Percentiles rank a stretch among this genome's conserved stretches.
These are phyloP conservation scores for Crotalus horridus DNA, from an alignment of 2,113 vertebrate genomes.

Conservation along the genomic window DNA sequence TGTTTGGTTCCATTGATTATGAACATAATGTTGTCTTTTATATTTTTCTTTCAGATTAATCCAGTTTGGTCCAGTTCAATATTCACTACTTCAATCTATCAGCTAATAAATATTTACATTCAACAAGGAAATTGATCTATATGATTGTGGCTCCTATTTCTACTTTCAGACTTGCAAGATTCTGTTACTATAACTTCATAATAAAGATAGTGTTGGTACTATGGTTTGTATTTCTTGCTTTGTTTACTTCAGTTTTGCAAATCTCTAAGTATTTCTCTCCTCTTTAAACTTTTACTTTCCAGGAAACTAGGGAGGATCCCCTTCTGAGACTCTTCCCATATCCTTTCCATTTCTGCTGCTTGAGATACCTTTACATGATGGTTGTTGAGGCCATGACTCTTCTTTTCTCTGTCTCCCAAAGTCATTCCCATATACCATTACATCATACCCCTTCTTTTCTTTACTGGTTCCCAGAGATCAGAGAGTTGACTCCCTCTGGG, in stretches of 20 bases:
- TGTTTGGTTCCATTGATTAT: background rate
- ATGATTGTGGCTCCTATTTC: background rate
- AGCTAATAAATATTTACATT: background rate
- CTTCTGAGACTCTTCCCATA: background rate
- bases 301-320: background rate
- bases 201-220: background rate
- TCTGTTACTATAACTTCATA: background rate
- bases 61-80: background rate
- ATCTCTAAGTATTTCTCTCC: background rate
- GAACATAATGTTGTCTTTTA: background rate
- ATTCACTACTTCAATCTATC: background rate
- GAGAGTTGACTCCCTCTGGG: background rate
- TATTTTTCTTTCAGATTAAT: background rate
- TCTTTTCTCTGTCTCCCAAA: background rate
- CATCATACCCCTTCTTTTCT: background rate
- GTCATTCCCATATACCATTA: background rate
- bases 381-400: background rate
- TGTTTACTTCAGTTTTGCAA: background rate
- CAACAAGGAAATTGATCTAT: background rate
- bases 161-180: background rate
- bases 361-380: background rate
- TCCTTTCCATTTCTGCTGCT: background rate
- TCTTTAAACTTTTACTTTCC: background rate
- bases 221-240: background rate
- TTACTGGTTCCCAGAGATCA: background rate